Percentiles rank a stretch among this genome's conserved stretches.
phyloP scores from a whole-genome alignment of 2,888 invertebrate genomes.

The Stratiomys singularior region DNA sequence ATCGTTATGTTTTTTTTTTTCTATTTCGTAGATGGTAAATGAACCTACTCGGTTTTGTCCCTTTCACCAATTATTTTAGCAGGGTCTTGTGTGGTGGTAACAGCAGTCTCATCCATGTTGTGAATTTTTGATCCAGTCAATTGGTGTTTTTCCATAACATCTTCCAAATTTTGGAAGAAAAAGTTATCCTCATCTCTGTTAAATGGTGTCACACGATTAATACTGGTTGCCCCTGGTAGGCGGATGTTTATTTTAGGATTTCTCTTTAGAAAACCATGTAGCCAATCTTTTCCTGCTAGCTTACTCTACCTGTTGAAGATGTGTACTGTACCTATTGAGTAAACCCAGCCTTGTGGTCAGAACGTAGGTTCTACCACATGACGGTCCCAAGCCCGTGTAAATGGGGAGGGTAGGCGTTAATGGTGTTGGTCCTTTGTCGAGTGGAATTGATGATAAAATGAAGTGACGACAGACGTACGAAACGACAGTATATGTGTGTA shows the following conservation, averaged over 20 bases:
- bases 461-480: no score
- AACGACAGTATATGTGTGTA: no score
- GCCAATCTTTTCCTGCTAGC: conserved; percentile 4
- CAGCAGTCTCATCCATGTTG: conserved; percentile 56
- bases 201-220: conserved; percentile 56
- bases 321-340: no score
- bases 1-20: no score
- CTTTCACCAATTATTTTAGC: conserved; percentile 53
- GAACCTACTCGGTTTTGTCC: conserved; percentile 59
- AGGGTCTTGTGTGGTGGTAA: conserved; percentile 55
- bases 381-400: no score
- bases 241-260: neutral
- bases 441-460: no score
- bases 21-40: conserved; percentile 59
- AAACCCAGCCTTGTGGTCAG: no score
- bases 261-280: conserved; percentile 1
- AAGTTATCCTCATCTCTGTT: conserved; percentile 53
- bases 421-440: no score
- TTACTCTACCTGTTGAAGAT: neutral
- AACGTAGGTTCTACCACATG: no score
- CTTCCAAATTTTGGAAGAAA: conserved; percentile 56
- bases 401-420: no score
- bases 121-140: conserved; percentile 52
- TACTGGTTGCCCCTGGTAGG: conserved; percentile 1
- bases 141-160: conserved; percentile 54